phyloP scores from a whole-genome alignment of 2,797 vertebrate species.

The Phyllotis vaccarum region DNA sequence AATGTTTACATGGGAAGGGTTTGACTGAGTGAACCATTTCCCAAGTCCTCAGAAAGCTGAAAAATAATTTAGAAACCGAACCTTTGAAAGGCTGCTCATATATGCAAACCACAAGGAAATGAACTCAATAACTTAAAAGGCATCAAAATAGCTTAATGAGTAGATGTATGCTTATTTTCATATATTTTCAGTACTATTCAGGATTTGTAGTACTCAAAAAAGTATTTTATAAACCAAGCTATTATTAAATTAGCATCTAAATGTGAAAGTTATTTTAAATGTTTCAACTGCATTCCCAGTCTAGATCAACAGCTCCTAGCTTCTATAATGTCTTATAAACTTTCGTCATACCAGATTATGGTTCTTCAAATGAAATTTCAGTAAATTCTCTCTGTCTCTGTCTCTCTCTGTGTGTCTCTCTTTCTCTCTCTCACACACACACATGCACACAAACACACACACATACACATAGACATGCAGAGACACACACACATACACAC shows the following conservation, averaged over 20 bases:
- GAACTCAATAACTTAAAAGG: not conserved
- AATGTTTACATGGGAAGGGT: not conserved
- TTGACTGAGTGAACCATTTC: not conserved
- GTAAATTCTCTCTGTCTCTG: too few species aligned
- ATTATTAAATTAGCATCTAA: conserved; percentile 45
- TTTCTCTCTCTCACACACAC: too few species aligned
- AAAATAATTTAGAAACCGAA: not conserved
- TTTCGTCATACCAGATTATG: not conserved
- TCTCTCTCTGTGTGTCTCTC: too few species aligned
- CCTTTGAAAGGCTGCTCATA: not conserved
- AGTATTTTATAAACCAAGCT: not conserved
- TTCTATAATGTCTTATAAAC: not conserved
- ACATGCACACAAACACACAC: too few species aligned
- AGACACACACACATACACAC: too few species aligned
- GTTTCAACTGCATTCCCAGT: not conserved
- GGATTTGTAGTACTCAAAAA: not conserved
- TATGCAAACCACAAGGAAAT: not conserved
- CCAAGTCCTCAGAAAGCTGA: not conserved
- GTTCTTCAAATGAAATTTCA: not conserved
- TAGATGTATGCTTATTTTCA: conserved; percentile 38
- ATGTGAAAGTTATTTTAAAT: conserved; percentile 49
- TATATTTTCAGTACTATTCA: conserved; percentile 46
- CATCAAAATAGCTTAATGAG: not conserved
- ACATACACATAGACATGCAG: too few species aligned
- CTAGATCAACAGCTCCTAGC: not conserved